Base-by-base conservation (phyloP, 2,113 vertebrate genomes). In the Lepidothrix coronata region DNA sequence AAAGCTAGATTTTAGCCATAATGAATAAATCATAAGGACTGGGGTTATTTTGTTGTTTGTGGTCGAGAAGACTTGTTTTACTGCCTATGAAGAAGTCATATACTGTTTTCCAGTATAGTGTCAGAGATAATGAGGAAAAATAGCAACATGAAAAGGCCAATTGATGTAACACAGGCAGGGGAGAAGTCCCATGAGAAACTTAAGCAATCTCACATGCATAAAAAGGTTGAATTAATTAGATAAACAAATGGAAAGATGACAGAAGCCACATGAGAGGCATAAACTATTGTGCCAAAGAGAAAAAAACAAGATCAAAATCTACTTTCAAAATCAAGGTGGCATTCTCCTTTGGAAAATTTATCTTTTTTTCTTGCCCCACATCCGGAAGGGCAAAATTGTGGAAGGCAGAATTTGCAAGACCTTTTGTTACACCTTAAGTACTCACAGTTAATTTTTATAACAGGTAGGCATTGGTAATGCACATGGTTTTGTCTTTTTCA, bases 91-190 rank as follows among this genome's bases (percentile, higher is more conserved):
- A 41, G 49, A 87, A 80, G 63, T 59, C 24, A 39, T 39, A 39
- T 68, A 49, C 28, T 68, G 16, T 86, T 94, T 86, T 71, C 72
- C 81, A 74, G 20, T 37, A 75, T 15, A 0, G 0, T 81, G 70
- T 78, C 92, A 91, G 83, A 31, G 19, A 86, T 92, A 96, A 97
- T 94, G 91, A 94, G 62, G 35, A 88, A 94, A 89, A 85, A 88
- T 10, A 85, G 44, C 86, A 94, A 87, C 41, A 65, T 65, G 65
- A 95, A 95, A 95, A 97, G 93, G 68, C 72, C 90, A 91, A 88
- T 88, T 79, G 76, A 65, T 78, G 6, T 78, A 89, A 89, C 12
- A 82, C 27, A 83, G 68, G 39, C 88, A 96, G 65, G 15, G 35
- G 31, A 86, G 49, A 92, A 25, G 13, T 84, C 95, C 46, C 72